Base-by-base conservation (phyloP, 2,113 vertebrate species). In the Barbus barbus region DNA sequence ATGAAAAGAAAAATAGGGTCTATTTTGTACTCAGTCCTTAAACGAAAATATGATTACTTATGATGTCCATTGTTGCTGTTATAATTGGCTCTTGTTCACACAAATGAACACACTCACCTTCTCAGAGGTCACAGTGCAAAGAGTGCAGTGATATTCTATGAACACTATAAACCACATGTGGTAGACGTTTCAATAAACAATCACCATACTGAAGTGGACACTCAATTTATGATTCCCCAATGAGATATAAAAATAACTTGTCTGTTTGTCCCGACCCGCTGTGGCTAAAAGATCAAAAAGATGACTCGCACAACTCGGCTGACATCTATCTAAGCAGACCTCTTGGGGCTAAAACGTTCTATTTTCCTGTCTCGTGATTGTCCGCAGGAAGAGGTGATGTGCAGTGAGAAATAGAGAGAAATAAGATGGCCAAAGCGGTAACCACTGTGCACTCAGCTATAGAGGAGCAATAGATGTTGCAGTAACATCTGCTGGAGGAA, bases 381-480 rank as follows among this genome's bases (percentile, higher is more conserved):
- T 67, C 56, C 56, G 14, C 41, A 44, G 44, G 26, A 83, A 82
- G 75, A 85, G 67, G 75, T 75, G 7, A 28, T 84, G 77, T 74
- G 61, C 48, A 12, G 61, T 44, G 18, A 46, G 72, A 76, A 75
- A 75, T 65, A 28, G 72, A 65, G 36, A 56, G 73, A 82, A 85
- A 85, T 79, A 71, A 85, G 74, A 73, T 58, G 63, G 74, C 67
- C 58, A 71, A 83, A 78, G 63, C 51, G 14, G 83, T 74, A 84
- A 82, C 83, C 81, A 85, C 58, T 63, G 81, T 85, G 69, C 81
- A 85, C 81, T 87, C 81, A 71, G 81, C 81, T 87, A 75, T 76
- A 85, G 26, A 85, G 81, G 14, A 36, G 33, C 76, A 87, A 84
- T 63, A 36, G 72, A 65, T 46, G 77, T 20, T 46, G 11, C 44